Evolutionary conservation across 1,140 invertebrate genomes (phyloP), one percentile per base, ranked within the genome.

Genomic region (Doryteuthis pealeii): DNA sequence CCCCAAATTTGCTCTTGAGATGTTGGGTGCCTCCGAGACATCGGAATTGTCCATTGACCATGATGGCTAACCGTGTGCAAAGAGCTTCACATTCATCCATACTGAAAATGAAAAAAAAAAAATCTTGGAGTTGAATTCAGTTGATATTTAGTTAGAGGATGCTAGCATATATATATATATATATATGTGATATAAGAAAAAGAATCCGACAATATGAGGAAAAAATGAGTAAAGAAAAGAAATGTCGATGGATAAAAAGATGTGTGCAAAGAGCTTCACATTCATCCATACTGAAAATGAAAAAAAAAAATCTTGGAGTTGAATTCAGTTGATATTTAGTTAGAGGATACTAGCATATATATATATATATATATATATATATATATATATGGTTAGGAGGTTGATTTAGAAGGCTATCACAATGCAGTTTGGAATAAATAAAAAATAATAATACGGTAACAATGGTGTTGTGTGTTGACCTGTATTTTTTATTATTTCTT

Each of bases 61-160:
- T 90, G 69, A 90, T 90, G 12, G 87, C 88, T 35, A 90, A 77
- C 32, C 87, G 80, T n/a, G 87, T 89, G 77, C 89, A 90, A 1
- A 90, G 81, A 6, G 89, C 89, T 78, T 90, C 89, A 85, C 89
- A 90, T 82, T 90, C 89, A 76, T 90, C 89, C 89, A 90, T 90
- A 72, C 88, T 88, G 73, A 26, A 80, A 72, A 28, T 30, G 22
- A 68, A 58, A 49, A 32, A 70, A 72, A 74, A 58, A 22, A 58
- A n/a, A 49, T 49, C 45, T 14, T n/a, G n/a, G n/a, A n/a, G n/a
- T n/a, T n/a, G n/a, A n/a, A n/a, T n/a, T n/a, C n/a, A n/a, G n/a
- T n/a, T n/a, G n/a, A n/a, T n/a, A 54, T 54, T n/a, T 54, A 54
- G 14, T 15, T n/a, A 30, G n/a, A n/a, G 15, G 3, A 65, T 65